Evolutionary conservation across 1,140 invertebrate species (phyloP).

Genomic region (Temnothorax longispinosus): DNA sequence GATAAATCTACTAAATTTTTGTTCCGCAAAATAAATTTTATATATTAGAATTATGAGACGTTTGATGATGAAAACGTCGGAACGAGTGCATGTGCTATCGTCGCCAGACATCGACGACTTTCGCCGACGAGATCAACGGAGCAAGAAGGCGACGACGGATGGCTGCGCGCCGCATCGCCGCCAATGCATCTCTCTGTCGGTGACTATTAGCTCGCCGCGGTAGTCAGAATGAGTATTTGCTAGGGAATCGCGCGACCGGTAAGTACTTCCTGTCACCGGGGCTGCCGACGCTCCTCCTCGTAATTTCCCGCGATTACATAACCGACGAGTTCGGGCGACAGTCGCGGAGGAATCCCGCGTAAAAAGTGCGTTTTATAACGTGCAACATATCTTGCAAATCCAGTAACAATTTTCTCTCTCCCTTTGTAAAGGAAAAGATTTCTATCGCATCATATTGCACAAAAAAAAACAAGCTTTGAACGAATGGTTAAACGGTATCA

Average conservation of each 20-base stretch:
- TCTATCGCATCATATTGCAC: too few species aligned
- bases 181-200: constrained; percentile 66
- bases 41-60: constrained; percentile 51
- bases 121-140: constrained; percentile 78
- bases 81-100: constrained; percentile 67
- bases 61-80: neutral
- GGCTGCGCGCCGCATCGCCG: constrained; percentile 71
- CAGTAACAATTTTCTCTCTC: neutral
- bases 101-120: constrained; percentile 73
- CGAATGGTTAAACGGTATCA: neutral
- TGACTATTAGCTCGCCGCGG: constrained; percentile 52
- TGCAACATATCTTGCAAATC: neutral
- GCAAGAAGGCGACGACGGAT: constrained; percentile 76
- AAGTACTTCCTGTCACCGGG: constrained; percentile 61
- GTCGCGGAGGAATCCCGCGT: neutral
- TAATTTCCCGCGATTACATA: constrained; percentile 47
- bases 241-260: constrained; percentile 58
- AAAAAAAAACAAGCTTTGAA: neutral
- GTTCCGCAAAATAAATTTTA: constrained; percentile 43
- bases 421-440: neutral
- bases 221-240: constrained; percentile 72
- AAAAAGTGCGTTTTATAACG: neutral
- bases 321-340: constrained; percentile 46
- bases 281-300: constrained; percentile 5
- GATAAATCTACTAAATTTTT: neutral